Evolutionary conservation across 2,113 vertebrate species (phyloP).

Genomic region (Ophthalmolycus amberensis): DNA sequence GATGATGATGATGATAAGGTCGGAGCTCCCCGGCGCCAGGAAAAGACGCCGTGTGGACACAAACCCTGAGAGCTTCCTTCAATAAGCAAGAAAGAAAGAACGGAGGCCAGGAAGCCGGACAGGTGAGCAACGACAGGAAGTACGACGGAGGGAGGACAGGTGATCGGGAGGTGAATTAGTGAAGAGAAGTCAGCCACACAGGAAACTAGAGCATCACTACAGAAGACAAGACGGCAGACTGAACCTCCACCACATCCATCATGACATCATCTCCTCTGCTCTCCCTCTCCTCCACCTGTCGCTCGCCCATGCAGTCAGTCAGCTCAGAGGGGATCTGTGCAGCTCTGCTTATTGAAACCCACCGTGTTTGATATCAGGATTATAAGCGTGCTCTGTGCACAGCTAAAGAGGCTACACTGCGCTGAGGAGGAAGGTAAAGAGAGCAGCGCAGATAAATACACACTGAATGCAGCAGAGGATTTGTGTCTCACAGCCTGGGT

Average conservation of each 20-base stretch:
- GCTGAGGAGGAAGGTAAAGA: constrained; percentile 19
- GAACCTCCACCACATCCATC: constrained; percentile 13
- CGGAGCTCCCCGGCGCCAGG: no score
- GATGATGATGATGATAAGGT: no score
- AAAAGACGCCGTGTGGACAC: no score
- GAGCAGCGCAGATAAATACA: constrained; percentile 25
- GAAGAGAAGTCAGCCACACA: not conserved
- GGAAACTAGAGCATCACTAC: constrained; percentile 33
- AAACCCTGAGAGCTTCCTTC: no score
- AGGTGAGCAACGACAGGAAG: constrained; percentile 14
- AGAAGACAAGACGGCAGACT: not conserved
- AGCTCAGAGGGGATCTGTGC: constrained; percentile 22
- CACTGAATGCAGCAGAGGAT: constrained; percentile 26
- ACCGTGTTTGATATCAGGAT: constrained; percentile 46
- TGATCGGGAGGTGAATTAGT: not conserved
- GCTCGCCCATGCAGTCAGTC: not conserved
- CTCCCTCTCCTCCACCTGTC: constrained; percentile 1
- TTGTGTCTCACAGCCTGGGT: constrained; percentile 10
- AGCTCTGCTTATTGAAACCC: constrained; percentile 1
- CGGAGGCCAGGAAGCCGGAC: constrained; percentile 12
- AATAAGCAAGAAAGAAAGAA: not conserved
- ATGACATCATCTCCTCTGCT: no score
- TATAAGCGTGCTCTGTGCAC: constrained; percentile 21
- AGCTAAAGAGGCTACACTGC: constrained; percentile 34
- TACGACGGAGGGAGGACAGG: not conserved